These are phyloP conservation scores for Bradypodion ventrale DNA, from an alignment of 2,797 vertebrate species.

Conservation along the genomic window DNA sequence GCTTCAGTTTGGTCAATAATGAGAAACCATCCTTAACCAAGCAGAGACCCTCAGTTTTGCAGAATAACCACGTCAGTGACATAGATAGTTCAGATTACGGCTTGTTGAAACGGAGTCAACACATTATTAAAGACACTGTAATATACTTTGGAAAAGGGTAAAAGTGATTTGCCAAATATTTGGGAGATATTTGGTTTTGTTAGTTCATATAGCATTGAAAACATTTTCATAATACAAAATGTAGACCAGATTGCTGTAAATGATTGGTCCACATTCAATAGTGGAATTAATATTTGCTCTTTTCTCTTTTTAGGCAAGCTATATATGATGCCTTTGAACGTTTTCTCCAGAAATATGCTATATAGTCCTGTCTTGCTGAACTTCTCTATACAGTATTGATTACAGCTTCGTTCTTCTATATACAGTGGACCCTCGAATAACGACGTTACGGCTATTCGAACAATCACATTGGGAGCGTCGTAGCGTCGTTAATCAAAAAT, in stretches of 20 bases:
- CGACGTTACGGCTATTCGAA: no score
- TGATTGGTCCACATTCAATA: neutral
- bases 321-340: conserved; percentile 95
- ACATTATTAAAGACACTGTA: neutral
- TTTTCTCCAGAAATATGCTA: conserved; percentile 89
- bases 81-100: no score
- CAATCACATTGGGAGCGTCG: no score
- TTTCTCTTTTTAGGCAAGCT: conserved; percentile 81
- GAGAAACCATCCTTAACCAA: neutral
- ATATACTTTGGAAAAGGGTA: neutral
- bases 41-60: neutral
- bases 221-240: neutral
- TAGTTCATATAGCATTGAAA: neutral
- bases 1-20: neutral
- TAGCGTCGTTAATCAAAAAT: no score
- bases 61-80: neutral
- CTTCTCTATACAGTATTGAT: conserved; percentile 20
- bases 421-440: no score
- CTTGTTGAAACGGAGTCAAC: no score
- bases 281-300: neutral
- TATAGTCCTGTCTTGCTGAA: conserved; percentile 33
- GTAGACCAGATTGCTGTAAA: neutral
- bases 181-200: neutral
- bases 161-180: neutral
- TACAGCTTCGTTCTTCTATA: conserved; percentile 26